Percentiles rank a stretch among this genome's conserved stretches.
Conservation (phyloP, 1,140 invertebrate species). For the Polyergus mexicanus region DNA sequence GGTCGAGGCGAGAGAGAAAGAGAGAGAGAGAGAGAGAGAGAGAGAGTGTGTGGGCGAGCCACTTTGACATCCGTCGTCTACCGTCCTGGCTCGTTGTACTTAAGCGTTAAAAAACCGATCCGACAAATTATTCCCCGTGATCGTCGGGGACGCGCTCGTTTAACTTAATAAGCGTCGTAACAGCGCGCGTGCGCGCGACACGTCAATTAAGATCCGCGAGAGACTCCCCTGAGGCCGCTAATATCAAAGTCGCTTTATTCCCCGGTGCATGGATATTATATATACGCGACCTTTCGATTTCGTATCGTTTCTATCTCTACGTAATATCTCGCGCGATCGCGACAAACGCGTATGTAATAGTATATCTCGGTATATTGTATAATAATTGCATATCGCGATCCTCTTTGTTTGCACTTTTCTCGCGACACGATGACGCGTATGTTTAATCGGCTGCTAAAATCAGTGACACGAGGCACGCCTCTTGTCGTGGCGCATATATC, state of each 20-base stretch:
- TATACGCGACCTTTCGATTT: not conserved
- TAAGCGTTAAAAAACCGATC: slow-evolving; percentile 18
- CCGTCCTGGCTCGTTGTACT: slow-evolving; percentile 17
- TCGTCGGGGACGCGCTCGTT: not conserved
- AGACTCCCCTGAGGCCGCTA: not conserved
- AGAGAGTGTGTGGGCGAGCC: not conserved
- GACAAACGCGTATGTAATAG: slow-evolving; percentile 26
- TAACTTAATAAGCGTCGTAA: slow-evolving; percentile 24
- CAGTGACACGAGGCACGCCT: not conserved
- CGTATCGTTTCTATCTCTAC: not conserved
- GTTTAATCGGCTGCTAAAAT: slow-evolving; percentile 37
- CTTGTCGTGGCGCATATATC: slow-evolving; percentile 29
- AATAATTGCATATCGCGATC: not conserved
- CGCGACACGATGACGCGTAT: not conserved
- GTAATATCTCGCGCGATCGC: not conserved
- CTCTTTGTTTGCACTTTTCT: not conserved
- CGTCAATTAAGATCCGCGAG: slow-evolving; percentile 13
- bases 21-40: no score
- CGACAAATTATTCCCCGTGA: slow-evolving; percentile 6
- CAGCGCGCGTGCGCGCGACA: not conserved
- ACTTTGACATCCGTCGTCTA: slow-evolving; percentile 23
- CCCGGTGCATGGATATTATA: no score
- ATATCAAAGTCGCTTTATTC: not conserved
- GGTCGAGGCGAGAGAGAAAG: not conserved
- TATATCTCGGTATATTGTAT: no score